Conservation (phyloP, 2,113 vertebrate species). For the Ceyx melanurus region DNA sequence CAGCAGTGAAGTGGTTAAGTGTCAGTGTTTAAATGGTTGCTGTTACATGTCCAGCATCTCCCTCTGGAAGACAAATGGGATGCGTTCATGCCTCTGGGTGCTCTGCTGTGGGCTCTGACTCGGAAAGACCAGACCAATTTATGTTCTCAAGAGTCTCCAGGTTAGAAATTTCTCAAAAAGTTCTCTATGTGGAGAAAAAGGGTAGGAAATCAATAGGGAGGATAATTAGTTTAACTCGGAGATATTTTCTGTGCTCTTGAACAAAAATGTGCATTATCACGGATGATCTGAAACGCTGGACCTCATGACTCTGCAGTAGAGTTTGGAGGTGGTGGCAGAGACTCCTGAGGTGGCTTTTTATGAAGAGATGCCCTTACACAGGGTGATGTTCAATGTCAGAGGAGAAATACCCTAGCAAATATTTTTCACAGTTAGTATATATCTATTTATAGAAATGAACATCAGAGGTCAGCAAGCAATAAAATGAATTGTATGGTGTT, state of each 20-base stretch:
- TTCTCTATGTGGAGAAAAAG: not conserved
- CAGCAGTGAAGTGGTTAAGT: not conserved
- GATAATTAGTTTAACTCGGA: not conserved
- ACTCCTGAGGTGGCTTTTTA: not conserved
- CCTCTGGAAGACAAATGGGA: constrained; percentile 1
- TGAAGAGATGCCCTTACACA: not conserved
- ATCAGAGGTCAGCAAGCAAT: not conserved
- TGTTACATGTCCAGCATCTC: not conserved
- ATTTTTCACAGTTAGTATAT: not conserved
- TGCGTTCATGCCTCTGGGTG: not conserved
- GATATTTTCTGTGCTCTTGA: not conserved
- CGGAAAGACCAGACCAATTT: not conserved
- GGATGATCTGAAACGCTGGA: not conserved
- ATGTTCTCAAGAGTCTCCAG: not conserved
- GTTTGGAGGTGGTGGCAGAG: not conserved
- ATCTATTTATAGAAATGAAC: constrained; percentile 32
- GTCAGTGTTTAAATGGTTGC: not conserved
- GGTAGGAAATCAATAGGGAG: constrained; percentile 9
- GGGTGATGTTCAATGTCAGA: not conserved
- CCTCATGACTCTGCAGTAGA: not conserved
- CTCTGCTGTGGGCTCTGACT: constrained; percentile 12
- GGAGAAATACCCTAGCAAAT: constrained; percentile 2
- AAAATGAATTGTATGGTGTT: not conserved
- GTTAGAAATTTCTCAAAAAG: not conserved
- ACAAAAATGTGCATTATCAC: not conserved